Evolutionary conservation across 2,888 invertebrate species (phyloP).

Genomic region (Tetragonula carbonaria): DNA sequence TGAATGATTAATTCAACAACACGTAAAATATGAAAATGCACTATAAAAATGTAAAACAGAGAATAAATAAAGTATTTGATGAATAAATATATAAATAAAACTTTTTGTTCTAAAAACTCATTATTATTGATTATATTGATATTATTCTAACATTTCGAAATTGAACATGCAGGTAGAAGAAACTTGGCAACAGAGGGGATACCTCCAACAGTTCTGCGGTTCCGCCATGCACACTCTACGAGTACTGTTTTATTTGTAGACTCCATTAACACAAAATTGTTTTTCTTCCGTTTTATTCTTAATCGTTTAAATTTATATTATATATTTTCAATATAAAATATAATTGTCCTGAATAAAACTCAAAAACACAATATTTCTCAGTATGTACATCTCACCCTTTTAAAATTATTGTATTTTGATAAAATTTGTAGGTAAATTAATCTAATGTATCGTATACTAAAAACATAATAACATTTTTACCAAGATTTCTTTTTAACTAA

Average conservation of each 20-base stretch:
- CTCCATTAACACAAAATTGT: not conserved
- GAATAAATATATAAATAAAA: not conserved
- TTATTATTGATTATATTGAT: not conserved
- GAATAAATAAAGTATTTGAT: not conserved
- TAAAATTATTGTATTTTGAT: not conserved
- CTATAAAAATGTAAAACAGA: not conserved
- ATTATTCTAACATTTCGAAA: conserved; percentile 23
- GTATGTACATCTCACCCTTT: not conserved
- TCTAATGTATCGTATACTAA: not conserved
- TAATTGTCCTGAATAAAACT: not conserved
- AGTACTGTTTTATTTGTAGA: conserved; percentile 18
- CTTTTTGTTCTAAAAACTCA: conserved; percentile 4
- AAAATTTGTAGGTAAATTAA: not conserved
- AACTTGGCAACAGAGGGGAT: conserved; percentile 49
- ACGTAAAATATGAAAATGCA: not conserved
- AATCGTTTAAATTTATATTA: not conserved
- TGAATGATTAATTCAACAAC: not conserved
- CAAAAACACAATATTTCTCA: not conserved
- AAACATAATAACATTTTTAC: not conserved
- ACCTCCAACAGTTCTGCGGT: conserved; percentile 38
- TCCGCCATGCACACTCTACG: conserved; percentile 10
- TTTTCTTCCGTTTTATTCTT: conserved; percentile 10
- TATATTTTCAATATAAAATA: not conserved
- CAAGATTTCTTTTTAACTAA: not conserved
- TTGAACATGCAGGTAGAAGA: conserved; percentile 13